Evolutionary conservation across 2,888 invertebrate genomes (phyloP).

Genomic region (Drosophila neonasuta): DNA sequence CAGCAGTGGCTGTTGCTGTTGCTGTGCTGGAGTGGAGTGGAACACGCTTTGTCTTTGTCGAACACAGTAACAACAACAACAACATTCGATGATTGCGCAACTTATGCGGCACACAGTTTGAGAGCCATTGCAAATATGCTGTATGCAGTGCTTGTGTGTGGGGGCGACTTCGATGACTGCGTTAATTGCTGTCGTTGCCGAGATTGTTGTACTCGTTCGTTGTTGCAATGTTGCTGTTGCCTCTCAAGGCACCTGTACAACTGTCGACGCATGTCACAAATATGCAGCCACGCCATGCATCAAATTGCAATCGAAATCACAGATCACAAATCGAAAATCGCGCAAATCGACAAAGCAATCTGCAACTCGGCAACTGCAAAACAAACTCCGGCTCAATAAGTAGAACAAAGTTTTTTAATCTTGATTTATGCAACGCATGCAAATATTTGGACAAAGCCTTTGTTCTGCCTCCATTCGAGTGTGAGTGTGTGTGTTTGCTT

Average conservation of each 20-base stretch:
- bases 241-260: constrained; percentile 45
- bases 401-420: constrained; percentile 65
- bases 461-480: constrained; percentile 16
- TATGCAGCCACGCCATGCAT: constrained; percentile 38
- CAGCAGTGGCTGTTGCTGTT: constrained; percentile 39
- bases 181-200: constrained; percentile 55
- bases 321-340: constrained; percentile 11
- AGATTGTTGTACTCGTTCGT: constrained; percentile 1
- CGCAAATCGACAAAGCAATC: constrained; percentile 13
- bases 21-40: constrained; percentile 35
- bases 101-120: constrained; percentile 45
- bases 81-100: constrained; percentile 62
- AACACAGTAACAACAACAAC: constrained; percentile 5
- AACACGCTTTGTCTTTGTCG: constrained; percentile 58
- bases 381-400: constrained; percentile 43
- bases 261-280: constrained; percentile 66
- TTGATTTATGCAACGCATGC: constrained; percentile 70
- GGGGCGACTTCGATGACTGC: constrained; percentile 58
- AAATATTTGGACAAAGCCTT: constrained; percentile 73
- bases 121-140: constrained; percentile 40
- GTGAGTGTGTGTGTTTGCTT: constrained; percentile 5
- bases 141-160: constrained; percentile 23
- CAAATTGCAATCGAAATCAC: constrained; percentile 20
- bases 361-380: constrained; percentile 16
- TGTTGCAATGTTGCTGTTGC: constrained; percentile 3